Base-by-base conservation (phyloP, 2,113 vertebrate genomes). In the Thamnophis sirtalis region DNA sequence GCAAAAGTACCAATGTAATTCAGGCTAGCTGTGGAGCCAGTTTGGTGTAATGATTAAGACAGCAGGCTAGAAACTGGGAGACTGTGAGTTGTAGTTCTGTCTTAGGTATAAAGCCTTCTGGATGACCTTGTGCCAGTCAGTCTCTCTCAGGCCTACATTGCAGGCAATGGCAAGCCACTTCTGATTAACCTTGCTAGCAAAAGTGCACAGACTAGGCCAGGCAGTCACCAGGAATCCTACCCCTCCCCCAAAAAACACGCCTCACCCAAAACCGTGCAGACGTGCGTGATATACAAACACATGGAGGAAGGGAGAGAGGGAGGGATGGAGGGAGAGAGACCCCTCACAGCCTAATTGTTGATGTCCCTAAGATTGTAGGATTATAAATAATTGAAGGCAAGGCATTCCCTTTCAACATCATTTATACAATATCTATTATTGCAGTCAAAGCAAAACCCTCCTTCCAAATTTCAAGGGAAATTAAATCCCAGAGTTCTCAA, bases 261-360 rank as follows among this genome's bases (percentile, higher is more conserved):
- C 22, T 26, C 7, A 60, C 2, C 22, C 7, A 9, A 60, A 26
- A 24, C 8, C 2, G 0, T 5, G 54, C 5, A 5, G 4, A 0
- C 21, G 1, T 6, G 17, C 63, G n/a, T 0, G 1, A 28, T 26
- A 28, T 9, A 11, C 60, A 63, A 26, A 28, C 60, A 60, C 58
- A 26, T 24, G 1, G 24, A 60, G 8, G 24, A 22, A 60, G 56
- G 22, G 56, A 60, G 54, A 21, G 53, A 54, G 3, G 3, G 17
- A 54, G 53, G 15, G 55, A 56, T 5, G 5, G 49, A 50, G 53
- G 17, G 13, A 54, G 24, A 28, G 9, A 60, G 58, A 60, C 28
- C 15, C 11, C 1, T 17, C 63, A 33, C n/a, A 80, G 68, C 33
- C 6, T 80, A 80, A 80, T 6, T 19, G 6, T 19, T 38, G 68